phyloP scores from a whole-genome alignment of 35 echinoderm and acorn worm genomes.

The Apostichopus parvimensis region DNA sequence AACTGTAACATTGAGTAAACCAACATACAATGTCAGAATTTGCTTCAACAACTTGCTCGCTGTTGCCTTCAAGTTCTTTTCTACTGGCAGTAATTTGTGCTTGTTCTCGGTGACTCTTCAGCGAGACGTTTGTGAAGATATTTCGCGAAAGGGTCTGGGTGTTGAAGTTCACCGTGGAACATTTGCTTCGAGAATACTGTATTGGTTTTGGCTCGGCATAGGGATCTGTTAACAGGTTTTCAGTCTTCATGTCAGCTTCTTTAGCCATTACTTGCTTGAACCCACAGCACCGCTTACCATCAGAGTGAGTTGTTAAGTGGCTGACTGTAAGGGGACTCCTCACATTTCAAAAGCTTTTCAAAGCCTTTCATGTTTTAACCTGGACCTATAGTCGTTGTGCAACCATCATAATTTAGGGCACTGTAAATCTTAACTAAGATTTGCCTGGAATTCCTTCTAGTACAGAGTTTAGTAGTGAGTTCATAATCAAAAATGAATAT shows the following conservation, averaged over 20 bases:
- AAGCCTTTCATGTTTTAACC: too few relatives aligned
- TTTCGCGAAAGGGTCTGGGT: not conserved
- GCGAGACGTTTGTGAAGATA: not conserved
- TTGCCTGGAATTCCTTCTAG: not conserved
- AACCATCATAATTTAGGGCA: slow-evolving; percentile 32
- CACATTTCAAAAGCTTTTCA: not conserved
- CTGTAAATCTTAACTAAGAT: not conserved
- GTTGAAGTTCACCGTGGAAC: not conserved
- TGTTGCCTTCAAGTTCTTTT: not conserved
- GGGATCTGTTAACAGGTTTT: not conserved
- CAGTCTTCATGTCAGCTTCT: not conserved
- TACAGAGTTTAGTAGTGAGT: slow-evolving; percentile 4
- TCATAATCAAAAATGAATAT: not conserved
- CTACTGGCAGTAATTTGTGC: not conserved
- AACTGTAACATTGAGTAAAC: slow-evolving; percentile 37
- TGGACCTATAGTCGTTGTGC: not conserved
- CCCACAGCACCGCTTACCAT: not conserved
- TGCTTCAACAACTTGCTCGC: not conserved
- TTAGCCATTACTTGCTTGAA: not conserved
- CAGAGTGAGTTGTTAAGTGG: too few relatives aligned
- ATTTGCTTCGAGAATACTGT: not conserved
- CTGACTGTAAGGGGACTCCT: too few relatives aligned
- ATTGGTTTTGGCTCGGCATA: not conserved
- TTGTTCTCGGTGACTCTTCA: not conserved
- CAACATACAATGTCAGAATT: not conserved